Conservation (phyloP, 2,113 vertebrate species). For the Syrmaticus mikado region DNA sequence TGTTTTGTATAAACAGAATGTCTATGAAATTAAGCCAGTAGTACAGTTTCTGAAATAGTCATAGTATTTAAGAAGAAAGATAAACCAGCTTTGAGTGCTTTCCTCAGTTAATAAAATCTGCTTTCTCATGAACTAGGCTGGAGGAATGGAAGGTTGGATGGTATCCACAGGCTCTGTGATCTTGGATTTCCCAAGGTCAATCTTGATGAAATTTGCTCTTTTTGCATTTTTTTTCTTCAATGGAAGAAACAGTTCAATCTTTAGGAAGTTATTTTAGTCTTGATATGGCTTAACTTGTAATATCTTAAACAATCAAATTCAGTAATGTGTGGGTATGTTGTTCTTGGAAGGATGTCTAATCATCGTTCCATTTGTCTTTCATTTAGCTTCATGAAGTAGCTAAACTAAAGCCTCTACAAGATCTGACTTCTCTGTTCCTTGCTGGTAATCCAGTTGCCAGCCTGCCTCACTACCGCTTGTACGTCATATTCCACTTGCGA, state of each 20-base stretch:
- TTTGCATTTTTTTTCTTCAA: neutral
- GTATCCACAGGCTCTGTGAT: neutral
- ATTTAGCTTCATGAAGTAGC: constrained; percentile 85
- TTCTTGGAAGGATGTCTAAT: neutral
- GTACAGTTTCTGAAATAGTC: neutral
- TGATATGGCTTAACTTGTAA: neutral
- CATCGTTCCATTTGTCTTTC: neutral
- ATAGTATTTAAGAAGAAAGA: neutral
- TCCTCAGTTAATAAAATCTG: neutral
- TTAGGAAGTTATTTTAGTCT: neutral
- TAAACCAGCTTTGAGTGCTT: neutral
- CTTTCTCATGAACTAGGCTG: neutral
- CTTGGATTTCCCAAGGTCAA: neutral
- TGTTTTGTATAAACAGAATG: neutral
- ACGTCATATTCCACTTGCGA: constrained; percentile 85
- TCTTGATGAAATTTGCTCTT: neutral
- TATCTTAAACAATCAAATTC: neutral
- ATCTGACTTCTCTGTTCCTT: constrained; percentile 82
- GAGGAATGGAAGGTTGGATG: neutral
- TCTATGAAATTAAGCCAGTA: neutral
- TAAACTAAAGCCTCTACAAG: constrained; percentile 85
- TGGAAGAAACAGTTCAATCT: neutral
- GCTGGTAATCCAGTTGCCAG: constrained; percentile 82
- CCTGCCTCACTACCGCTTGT: constrained; percentile 84
- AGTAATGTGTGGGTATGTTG: neutral